Percentiles rank a stretch among this genome's conserved stretches.
phyloP scores from a whole-genome alignment of 2,888 invertebrate species.

The Athetis lepigone region DNA sequence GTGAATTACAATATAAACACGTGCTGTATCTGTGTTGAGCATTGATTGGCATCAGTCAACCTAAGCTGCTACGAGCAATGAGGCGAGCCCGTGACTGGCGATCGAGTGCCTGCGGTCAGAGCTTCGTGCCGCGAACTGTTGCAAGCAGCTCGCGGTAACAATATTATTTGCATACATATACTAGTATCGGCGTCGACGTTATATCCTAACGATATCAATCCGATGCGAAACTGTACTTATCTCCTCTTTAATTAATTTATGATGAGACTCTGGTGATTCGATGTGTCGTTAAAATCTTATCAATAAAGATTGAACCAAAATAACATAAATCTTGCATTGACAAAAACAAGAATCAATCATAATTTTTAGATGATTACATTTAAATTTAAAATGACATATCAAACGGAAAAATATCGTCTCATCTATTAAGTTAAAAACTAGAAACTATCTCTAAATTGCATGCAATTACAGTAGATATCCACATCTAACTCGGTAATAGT shows the following conservation, averaged over 20 bases:
- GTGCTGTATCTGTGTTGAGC: slow-evolving; percentile 74
- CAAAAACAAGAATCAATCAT: slow-evolving; percentile 47
- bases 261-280: slow-evolving; percentile 62
- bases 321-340: slow-evolving; percentile 37
- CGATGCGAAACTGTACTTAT: slow-evolving; percentile 37
- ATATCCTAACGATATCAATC: slow-evolving; percentile 33
- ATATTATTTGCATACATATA: slow-evolving; percentile 22
- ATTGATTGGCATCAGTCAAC: slow-evolving; percentile 74
- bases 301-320: slow-evolving; percentile 28
- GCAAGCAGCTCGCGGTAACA: slow-evolving; percentile 29
- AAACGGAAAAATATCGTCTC: slow-evolving; percentile 67
- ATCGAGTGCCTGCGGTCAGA: slow-evolving; percentile 16
- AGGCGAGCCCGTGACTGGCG: slow-evolving; percentile 51
- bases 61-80: slow-evolving; percentile 59
- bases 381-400: slow-evolving; percentile 49
- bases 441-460: slow-evolving; percentile 80
- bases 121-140: slow-evolving; percentile 16
- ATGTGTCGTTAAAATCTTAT: slow-evolving; percentile 46
- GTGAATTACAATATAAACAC: slow-evolving; percentile 68
- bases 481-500: slow-evolving; percentile 66
- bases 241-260: slow-evolving; percentile 42
- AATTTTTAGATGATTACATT: slow-evolving; percentile 41
- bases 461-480: slow-evolving; percentile 78
- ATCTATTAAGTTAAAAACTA: slow-evolving; percentile 76
- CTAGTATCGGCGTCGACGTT: slow-evolving; percentile 29